Conservation (phyloP, 1,140 invertebrate genomes). For the Hypsibius dujardini region DNA sequence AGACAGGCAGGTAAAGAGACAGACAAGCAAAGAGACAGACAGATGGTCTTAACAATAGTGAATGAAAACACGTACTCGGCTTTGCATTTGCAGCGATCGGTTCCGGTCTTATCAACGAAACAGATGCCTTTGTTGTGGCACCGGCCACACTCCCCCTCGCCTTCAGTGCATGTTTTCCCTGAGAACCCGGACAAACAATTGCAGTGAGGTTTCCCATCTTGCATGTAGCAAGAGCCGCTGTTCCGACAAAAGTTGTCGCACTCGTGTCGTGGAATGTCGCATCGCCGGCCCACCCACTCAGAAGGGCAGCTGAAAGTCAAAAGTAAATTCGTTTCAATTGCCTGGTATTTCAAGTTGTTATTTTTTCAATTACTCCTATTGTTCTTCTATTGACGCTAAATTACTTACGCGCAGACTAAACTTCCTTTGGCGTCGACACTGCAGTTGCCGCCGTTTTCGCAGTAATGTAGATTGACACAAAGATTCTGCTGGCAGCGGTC, state of each 20-base stretch:
- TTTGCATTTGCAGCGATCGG: neutral
- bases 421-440: slow-evolving; percentile 31
- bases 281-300: slow-evolving; percentile 46
- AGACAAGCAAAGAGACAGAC: too few species aligned
- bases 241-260: slow-evolving; percentile 42
- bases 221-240: slow-evolving; percentile 40
- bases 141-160: slow-evolving; percentile 23
- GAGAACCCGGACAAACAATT: slow-evolving; percentile 34
- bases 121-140: slow-evolving; percentile 15
- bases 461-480: slow-evolving; percentile 44
- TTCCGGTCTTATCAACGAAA: slow-evolving; percentile 14
- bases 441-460: slow-evolving; percentile 46
- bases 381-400: too few species aligned
- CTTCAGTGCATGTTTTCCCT: slow-evolving; percentile 29
- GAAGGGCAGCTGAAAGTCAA: slow-evolving; percentile 41
- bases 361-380: too few species aligned
- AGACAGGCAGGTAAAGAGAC: too few species aligned
- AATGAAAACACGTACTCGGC: slow-evolving; percentile 15
- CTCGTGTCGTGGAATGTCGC: slow-evolving; percentile 40
- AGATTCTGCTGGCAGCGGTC: slow-evolving; percentile 43
- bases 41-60: too few species aligned
- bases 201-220: slow-evolving; percentile 30
- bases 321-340: slow-evolving; percentile 18
- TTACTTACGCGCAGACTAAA: slow-evolving; percentile 24
- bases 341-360: too few species aligned